Conservation (phyloP, 1,140 invertebrate genomes). For the Euwallacea similis region DNA sequence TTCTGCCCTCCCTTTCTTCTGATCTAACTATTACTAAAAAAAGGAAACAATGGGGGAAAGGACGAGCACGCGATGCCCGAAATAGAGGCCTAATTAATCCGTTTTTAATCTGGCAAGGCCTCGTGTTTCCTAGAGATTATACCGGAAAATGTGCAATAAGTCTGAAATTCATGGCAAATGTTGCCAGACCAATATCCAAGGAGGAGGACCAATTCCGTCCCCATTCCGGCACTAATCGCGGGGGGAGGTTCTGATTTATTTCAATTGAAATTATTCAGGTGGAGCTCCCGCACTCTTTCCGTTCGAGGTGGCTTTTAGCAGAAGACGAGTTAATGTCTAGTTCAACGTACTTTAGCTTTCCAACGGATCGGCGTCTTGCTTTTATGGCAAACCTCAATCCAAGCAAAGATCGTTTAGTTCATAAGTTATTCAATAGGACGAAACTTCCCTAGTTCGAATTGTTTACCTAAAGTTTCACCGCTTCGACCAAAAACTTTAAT, state of each 20-base stretch:
- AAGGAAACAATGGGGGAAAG: not conserved
- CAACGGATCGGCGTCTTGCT: too few relatives aligned
- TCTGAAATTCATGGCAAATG: not conserved
- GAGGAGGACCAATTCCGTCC: not conserved
- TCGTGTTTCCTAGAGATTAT: constrained; percentile 9
- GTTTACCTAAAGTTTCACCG: too few relatives aligned
- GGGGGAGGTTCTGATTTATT: constrained; percentile 11
- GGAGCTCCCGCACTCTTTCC: too few relatives aligned
- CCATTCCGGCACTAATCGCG: not conserved
- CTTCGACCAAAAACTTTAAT: too few relatives aligned
- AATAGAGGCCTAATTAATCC: constrained; percentile 12
- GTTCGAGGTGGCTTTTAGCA: too few relatives aligned
- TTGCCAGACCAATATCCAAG: not conserved
- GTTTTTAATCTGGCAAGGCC: not conserved
- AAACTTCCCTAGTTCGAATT: too few relatives aligned
- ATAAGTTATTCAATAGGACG: too few relatives aligned
- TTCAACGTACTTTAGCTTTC: too few relatives aligned
- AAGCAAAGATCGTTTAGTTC: too few relatives aligned
- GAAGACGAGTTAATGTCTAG: too few relatives aligned
- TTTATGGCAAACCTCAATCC: too few relatives aligned
- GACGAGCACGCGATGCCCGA: not conserved
- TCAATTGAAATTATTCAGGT: not conserved
- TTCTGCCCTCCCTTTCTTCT: not conserved
- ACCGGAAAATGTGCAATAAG: constrained; percentile 9
- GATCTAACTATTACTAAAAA: not conserved